Percentiles rank a stretch among this genome's conserved stretches.
phyloP scores from a whole-genome alignment of 2,888 invertebrate genomes.

The Lathronympha strigana region DNA sequence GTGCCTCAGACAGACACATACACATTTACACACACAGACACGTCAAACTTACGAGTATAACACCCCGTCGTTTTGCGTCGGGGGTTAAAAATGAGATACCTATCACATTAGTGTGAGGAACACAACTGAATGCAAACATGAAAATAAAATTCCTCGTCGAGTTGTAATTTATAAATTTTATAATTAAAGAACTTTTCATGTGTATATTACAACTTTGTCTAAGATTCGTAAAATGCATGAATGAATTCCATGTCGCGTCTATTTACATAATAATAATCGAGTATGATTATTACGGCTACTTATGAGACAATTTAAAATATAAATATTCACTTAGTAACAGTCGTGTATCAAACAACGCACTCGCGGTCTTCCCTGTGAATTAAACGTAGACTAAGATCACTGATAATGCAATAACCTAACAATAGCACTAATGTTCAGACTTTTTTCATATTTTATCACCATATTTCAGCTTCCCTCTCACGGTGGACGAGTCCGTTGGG shows the following conservation, averaged over 20 bases:
- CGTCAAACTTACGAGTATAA: no score
- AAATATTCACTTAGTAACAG: constrained; percentile 53
- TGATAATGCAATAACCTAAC: constrained; percentile 49
- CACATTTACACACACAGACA: no score
- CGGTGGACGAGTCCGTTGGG: constrained; percentile 50
- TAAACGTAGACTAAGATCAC: constrained; percentile 62
- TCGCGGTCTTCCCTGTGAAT: constrained; percentile 50
- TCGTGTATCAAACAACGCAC: constrained; percentile 52
- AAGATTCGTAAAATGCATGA: constrained; percentile 75
- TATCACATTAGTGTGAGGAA: no score
- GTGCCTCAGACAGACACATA: no score
- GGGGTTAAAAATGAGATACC: no score
- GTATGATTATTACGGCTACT: constrained; percentile 54
- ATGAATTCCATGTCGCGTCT: constrained; percentile 61
- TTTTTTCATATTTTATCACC: constrained; percentile 74
- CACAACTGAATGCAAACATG: not conserved
- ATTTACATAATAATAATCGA: constrained; percentile 55
- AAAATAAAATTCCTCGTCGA: constrained; percentile 29
- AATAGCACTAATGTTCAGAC: constrained; percentile 54
- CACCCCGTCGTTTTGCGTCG: no score
- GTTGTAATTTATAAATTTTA: constrained; percentile 35
- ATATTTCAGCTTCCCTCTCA: constrained; percentile 67
- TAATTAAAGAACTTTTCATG: constrained; percentile 28
- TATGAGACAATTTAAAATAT: constrained; percentile 57
- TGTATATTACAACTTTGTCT: constrained; percentile 57